A percentile compares a stretch with the other conserved stretches of the same genome.
Evolutionary conservation across 2,797 vertebrate genomes (phyloP).

Genomic region (Spheniscus humboldti): DNA sequence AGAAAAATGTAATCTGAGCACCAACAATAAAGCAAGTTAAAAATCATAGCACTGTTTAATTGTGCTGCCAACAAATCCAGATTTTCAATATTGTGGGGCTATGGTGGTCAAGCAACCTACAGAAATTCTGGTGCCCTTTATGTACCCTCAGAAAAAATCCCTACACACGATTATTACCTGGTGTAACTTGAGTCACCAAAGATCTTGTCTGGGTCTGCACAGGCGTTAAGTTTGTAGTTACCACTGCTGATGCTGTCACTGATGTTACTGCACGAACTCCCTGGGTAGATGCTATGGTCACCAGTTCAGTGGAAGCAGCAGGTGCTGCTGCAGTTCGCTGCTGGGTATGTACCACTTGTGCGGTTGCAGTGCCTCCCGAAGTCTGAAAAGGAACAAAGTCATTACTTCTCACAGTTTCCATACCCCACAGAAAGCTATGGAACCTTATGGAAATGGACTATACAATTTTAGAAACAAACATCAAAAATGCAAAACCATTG

Average conservation of each 20-base stretch:
- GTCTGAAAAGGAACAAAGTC: slow-evolving; percentile 68
- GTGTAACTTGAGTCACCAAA: slow-evolving; percentile 82
- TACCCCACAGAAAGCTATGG: accelerated
- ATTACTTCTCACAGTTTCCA: not conserved
- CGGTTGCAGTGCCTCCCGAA: slow-evolving; percentile 49
- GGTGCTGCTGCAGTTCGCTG: slow-evolving; percentile 78
- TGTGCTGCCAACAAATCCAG: not conserved
- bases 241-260: slow-evolving; percentile 83
- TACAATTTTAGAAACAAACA: not conserved
- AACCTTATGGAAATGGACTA: not conserved
- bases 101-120: not conserved
- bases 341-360: slow-evolving; percentile 87
- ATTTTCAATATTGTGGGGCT: not conserved
- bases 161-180: slow-evolving; percentile 67
- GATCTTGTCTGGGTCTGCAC: slow-evolving; percentile 84
- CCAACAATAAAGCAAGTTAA: not conserved
- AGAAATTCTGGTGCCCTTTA: not conserved
- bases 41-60: not conserved
- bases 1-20: not conserved
- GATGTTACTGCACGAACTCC: slow-evolving; percentile 84
- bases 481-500: not conserved
- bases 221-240: slow-evolving; percentile 83
- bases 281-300: slow-evolving; percentile 83
- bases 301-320: slow-evolving; percentile 80
- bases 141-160: not conserved